phyloP scores from a whole-genome alignment of 2,888 invertebrate genomes.

The Suillia variegata region DNA sequence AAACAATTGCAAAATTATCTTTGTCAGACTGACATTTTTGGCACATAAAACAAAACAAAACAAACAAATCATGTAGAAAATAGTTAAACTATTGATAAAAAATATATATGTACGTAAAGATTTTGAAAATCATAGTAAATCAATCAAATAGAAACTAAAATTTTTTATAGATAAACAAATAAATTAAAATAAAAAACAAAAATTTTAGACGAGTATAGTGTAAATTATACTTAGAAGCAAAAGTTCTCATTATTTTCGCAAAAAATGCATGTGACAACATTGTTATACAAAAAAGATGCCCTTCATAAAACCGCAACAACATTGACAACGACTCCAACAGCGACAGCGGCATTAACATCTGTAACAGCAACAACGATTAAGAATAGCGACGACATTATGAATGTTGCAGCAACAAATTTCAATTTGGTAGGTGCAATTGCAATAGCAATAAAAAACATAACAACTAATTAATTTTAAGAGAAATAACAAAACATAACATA shows the following conservation, averaged over 20 bases:
- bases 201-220: neutral
- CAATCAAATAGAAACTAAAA: no score
- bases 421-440: neutral
- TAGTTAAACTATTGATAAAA: no score
- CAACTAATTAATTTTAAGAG: no score
- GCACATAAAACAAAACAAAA: no score
- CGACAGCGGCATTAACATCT: neutral
- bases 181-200: neutral
- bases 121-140: no score
- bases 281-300: slow-evolving; percentile 28
- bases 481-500: no score
- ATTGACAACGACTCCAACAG: neutral
- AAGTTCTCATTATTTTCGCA: neutral
- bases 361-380: neutral
- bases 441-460: no score
- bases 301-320: slow-evolving; percentile 1
- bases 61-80: no score
- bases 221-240: neutral
- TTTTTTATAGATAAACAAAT: neutral
- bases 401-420: neutral
- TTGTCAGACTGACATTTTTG: no score
- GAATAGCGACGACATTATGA: neutral
- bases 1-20: no score
- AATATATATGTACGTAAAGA: no score
- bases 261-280: slow-evolving; percentile 32